These are phyloP conservation scores for Haliclona indistincta DNA, from an alignment of 37 sponge, comb jelly and placozoan species.

Conservation along the genomic window DNA sequence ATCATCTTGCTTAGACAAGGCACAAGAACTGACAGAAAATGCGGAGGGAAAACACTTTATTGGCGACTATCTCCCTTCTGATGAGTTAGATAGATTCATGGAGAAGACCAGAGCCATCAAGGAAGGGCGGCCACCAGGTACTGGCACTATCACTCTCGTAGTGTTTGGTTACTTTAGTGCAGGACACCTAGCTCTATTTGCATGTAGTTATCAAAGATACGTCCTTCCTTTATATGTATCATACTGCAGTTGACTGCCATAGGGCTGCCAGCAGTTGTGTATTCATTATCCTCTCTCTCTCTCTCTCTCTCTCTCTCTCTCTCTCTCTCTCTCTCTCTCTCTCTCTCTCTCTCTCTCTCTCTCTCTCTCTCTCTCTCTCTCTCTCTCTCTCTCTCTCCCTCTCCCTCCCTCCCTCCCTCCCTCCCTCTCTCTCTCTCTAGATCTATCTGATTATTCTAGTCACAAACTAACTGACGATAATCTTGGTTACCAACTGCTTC, in stretches of 20 bases:
- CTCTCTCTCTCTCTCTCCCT: conserved; percentile 11
- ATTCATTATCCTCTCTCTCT: conserved; percentile 7
- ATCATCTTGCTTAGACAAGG: conserved; percentile 27
- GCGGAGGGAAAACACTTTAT: conserved; percentile 92
- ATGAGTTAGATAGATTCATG: conserved; percentile 86
- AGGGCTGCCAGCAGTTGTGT: neutral
- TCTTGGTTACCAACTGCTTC: conserved; percentile 93
- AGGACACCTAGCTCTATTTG: too few species aligned
- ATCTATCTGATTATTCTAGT: conserved; percentile 63
- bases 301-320: conserved; percentile 18
- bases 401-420: neutral
- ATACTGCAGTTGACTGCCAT: neutral
- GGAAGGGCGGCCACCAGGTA: conserved; percentile 59
- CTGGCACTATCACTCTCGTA: too few species aligned
- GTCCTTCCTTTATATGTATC: neutral
- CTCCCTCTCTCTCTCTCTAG: conserved; percentile 5
- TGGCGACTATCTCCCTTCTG: conserved; percentile 93
- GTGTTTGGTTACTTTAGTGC: too few species aligned
- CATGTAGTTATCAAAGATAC: too few species aligned
- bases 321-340: conserved; percentile 14
- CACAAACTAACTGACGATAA: conserved; percentile 84
- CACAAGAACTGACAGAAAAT: conserved; percentile 57
- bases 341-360: neutral
- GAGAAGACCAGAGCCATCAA: conserved; percentile 71
- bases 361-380: neutral